Evolutionary conservation across 2,888 invertebrate genomes (phyloP).

Genomic region (Antheraea yamamai): DNA sequence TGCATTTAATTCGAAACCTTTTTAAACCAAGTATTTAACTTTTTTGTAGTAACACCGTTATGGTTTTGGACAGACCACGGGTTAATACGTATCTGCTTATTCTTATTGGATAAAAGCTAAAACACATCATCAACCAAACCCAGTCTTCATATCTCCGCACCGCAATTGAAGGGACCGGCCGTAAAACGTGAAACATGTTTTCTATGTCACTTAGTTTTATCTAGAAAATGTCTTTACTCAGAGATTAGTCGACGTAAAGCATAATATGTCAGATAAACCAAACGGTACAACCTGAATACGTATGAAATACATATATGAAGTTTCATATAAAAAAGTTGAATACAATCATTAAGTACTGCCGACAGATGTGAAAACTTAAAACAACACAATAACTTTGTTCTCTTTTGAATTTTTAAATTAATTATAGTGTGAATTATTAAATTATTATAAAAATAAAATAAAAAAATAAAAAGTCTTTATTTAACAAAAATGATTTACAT

Average conservation of each 20-base stretch:
- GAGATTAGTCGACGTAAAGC: background rate
- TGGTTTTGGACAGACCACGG: no score
- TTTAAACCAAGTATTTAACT: no score
- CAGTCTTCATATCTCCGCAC: background rate
- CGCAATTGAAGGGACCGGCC: background rate
- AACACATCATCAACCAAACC: background rate
- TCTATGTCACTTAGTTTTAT: slow-evolving; percentile 8
- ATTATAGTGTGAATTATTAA: no score
- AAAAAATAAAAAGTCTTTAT: no score
- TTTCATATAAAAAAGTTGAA: background rate
- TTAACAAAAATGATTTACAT: no score
- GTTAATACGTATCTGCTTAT: background rate
- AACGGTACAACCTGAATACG: background rate
- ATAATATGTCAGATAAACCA: background rate
- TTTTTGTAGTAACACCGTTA: no score
- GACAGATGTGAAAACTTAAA: no score
- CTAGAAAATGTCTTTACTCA: slow-evolving; percentile 4
- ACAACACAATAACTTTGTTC: no score
- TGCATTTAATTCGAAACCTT: no score
- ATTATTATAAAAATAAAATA: no score
- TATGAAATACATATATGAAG: background rate
- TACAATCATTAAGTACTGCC: no score
- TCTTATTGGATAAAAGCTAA: background rate
- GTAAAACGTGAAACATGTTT: background rate
- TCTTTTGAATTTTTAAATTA: no score